Evolutionary conservation across 2,888 invertebrate species (phyloP), one percentile per base, ranked within the genome.

Genomic region (Lycophotia porphyrea): DNA sequence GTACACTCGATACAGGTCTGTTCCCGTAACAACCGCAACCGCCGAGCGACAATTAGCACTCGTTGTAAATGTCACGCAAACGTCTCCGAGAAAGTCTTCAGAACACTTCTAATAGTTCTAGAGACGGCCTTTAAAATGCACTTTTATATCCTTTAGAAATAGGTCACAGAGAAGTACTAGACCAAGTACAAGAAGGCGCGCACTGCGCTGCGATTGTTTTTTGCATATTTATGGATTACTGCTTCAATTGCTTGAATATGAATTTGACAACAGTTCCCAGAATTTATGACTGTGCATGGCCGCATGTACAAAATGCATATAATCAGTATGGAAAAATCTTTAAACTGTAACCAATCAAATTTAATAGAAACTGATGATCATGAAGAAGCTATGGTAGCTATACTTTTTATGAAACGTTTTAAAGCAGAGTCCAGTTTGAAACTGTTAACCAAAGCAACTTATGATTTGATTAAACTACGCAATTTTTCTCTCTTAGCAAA

Each of bases 51-150:
- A 93, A 95, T 95, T 95, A 95, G 94, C 95, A 90, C 90, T 90
- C 86, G 91, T 89, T 90, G 92, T 86, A 91, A 93, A 95, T 95
- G 95, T 94, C 96, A 96, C 95, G 95, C 93, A 92, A 91, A 88
- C 89, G 87, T 83, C 81, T 83, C 74, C 80, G 67, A 80, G 84
- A 85, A 87, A 82, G 80, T 82, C 80, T 74, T 71, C 70, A 80
- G 84, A 79, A 74, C 80, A 84, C 77, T 85, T 80, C 82, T 86
- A 82, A 82, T 80, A 82, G 81, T 82, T 83, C 75, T 80, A 88
- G 82, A 80, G 74, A 60, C 68, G 58, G 79, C 81, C 76, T 87
- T 82, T 86, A 67, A 81, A 87, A 87, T 85, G 79, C 80, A 82
- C 78, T 85, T 84, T 82, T 81, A 84, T 82, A 77, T 77, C 24